Percentiles rank a stretch among this genome's conserved stretches.
Evolutionary conservation across 2,888 invertebrate genomes (phyloP).

Genomic region (Schrankia costaestrigalis): DNA sequence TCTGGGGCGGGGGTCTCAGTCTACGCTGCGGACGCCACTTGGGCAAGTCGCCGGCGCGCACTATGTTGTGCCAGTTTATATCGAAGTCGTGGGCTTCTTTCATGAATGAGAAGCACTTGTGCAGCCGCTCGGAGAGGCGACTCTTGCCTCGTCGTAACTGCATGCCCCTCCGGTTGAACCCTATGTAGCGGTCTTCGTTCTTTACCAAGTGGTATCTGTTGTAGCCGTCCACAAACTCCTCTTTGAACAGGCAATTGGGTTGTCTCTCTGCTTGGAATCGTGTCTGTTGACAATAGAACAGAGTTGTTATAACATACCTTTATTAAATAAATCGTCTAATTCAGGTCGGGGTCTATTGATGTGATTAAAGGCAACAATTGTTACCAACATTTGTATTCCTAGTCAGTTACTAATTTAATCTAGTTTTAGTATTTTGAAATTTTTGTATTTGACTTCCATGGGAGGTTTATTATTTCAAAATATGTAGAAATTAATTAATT

Average conservation of each 20-base stretch:
- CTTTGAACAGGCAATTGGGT: conserved; percentile 83
- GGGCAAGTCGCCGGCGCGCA: conserved; percentile 72
- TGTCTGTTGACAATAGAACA: conserved; percentile 53
- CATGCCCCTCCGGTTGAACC: conserved; percentile 82
- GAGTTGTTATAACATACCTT: not conserved
- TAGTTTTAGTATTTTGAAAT: no score
- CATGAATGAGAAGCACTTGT: conserved; percentile 83
- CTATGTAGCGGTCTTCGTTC: conserved; percentile 81
- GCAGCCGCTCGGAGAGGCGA: conserved; percentile 61
- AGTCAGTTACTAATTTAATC: no score
- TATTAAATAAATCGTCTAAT: not conserved
- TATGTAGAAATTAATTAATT: no score
- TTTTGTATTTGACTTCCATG: no score
- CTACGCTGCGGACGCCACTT: conserved; percentile 72
- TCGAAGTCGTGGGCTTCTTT: conserved; percentile 82
- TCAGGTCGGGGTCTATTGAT: no score
- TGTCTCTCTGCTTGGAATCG: conserved; percentile 81
- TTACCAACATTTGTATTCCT: no score
- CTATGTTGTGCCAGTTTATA: conserved; percentile 81
- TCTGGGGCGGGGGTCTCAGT: conserved; percentile 58
- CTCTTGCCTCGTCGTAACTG: conserved; percentile 75
- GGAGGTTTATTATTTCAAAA: no score
- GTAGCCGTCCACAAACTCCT: conserved; percentile 83
- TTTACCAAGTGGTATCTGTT: conserved; percentile 82
- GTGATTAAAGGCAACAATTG: no score